Percentiles rank a stretch among this genome's conserved stretches.
phyloP scores from a whole-genome alignment of 2,113 vertebrate species.

The Gambusia holbrooki region DNA sequence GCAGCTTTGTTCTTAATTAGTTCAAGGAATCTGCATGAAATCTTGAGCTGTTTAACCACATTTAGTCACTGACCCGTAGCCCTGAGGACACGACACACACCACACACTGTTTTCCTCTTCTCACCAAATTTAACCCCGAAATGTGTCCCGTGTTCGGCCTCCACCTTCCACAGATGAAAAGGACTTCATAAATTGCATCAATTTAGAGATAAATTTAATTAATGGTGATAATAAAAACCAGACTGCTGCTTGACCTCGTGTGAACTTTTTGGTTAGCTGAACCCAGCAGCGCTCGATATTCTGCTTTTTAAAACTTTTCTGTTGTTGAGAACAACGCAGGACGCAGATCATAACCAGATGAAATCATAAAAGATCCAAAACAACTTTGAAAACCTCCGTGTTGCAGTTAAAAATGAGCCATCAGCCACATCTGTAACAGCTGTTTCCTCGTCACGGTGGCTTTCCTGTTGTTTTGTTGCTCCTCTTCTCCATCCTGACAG shows the following conservation, averaged over 20 bases:
- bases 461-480: conserved; percentile 19
- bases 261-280: not conserved
- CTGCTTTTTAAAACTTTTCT: not conserved
- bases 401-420: conserved; percentile 13
- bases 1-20: conserved; percentile 56
- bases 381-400: conserved; percentile 13
- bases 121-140: not conserved
- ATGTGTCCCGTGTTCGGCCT: conserved; percentile 10
- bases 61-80: conserved; percentile 36
- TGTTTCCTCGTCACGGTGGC: conserved; percentile 1
- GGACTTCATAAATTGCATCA: not conserved
- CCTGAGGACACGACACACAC: conserved; percentile 35
- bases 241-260: not conserved
- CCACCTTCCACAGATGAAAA: not conserved
- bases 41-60: conserved; percentile 41
- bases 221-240: conserved; percentile 4
- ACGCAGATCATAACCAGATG: not conserved
- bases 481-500: not conserved
- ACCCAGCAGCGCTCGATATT: not conserved
- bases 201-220: conserved; percentile 9
- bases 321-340: not conserved
- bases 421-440: conserved; percentile 42
- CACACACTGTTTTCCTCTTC: conserved; percentile 14
- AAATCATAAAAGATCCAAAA: conserved; percentile 11
- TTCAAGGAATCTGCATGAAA: conserved; percentile 56